phyloP scores from a whole-genome alignment of 2,797 vertebrate genomes.

The Aulostomus chinensis region DNA sequence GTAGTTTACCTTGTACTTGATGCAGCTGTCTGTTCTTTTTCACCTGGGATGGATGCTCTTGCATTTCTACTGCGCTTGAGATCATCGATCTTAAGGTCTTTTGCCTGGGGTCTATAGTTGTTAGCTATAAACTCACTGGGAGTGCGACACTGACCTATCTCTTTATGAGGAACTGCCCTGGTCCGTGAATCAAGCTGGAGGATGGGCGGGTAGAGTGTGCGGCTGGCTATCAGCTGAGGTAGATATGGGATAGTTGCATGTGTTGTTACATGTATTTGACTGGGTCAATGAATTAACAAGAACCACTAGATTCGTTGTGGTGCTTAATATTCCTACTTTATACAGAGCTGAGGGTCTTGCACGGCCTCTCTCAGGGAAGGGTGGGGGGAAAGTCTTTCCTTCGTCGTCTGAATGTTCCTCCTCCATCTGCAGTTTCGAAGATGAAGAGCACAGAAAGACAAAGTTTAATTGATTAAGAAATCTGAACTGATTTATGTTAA shows the following conservation, averaged over 20 bases:
- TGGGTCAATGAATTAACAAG: not conserved
- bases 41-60: slow-evolving; percentile 45
- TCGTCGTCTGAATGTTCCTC: slow-evolving; percentile 65
- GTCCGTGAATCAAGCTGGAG: no score
- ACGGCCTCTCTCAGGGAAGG: slow-evolving; percentile 45
- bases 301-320: not conserved
- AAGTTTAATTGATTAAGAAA: no score
- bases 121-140: slow-evolving; percentile 88
- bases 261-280: no score
- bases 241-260: not conserved
- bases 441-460: slow-evolving; percentile 3
- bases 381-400: slow-evolving; percentile 46
- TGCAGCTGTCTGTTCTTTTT: slow-evolving; percentile 68
- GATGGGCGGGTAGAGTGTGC: slow-evolving; percentile 84
- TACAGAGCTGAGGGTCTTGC: slow-evolving; percentile 72
- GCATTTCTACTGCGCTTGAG: slow-evolving; percentile 53
- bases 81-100: slow-evolving; percentile 77
- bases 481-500: no score
- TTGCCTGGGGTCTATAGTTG: slow-evolving; percentile 83
- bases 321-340: slow-evolving; percentile 68
- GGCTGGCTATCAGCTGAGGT: slow-evolving; percentile 68
- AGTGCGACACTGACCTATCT: slow-evolving; percentile 72
- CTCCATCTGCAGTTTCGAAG: slow-evolving; percentile 43
- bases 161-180: slow-evolving; percentile 85
- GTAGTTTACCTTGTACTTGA: slow-evolving; percentile 70